phyloP scores from a whole-genome alignment of 2,888 invertebrate species.

The Drosophila suboccidentalis region DNA sequence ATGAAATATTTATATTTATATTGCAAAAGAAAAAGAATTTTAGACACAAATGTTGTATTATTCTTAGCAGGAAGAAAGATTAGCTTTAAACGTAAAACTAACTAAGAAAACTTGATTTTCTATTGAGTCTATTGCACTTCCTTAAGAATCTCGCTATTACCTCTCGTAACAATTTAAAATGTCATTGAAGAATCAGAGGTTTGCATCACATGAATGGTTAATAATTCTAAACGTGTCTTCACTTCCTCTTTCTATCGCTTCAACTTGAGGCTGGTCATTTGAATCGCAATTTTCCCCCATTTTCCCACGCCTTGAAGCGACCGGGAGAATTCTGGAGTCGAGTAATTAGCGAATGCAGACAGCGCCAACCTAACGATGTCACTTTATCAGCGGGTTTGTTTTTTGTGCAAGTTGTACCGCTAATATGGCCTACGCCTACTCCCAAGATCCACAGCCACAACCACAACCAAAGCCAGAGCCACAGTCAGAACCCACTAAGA shows the following conservation, averaged over 20 bases:
- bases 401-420: slow-evolving; percentile 84
- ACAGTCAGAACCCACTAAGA: background rate
- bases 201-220: slow-evolving; percentile 26
- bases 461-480: slow-evolving; percentile 35
- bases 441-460: slow-evolving; percentile 54
- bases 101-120: background rate
- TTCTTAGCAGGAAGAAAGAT: background rate
- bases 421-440: slow-evolving; percentile 86
- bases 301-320: slow-evolving; percentile 73
- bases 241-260: slow-evolving; percentile 33
- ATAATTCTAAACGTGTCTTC: slow-evolving; percentile 21
- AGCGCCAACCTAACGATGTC: slow-evolving; percentile 82
- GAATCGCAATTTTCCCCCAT: slow-evolving; percentile 55
- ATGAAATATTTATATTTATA: slow-evolving; percentile 7
- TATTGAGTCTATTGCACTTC: no score
- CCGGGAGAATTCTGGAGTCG: slow-evolving; percentile 28
- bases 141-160: slow-evolving; percentile 5
- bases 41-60: background rate
- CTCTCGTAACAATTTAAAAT: slow-evolving; percentile 5
- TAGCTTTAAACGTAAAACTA: background rate
- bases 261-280: slow-evolving; percentile 43
- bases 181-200: slow-evolving; percentile 19
- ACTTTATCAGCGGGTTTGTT: slow-evolving; percentile 79
- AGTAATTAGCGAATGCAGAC: slow-evolving; percentile 80
- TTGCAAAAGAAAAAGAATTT: background rate